A percentile compares a stretch with the other conserved stretches of the same genome.
Conservation (phyloP, 2,888 invertebrate genomes). For the Buathra laborator region DNA sequence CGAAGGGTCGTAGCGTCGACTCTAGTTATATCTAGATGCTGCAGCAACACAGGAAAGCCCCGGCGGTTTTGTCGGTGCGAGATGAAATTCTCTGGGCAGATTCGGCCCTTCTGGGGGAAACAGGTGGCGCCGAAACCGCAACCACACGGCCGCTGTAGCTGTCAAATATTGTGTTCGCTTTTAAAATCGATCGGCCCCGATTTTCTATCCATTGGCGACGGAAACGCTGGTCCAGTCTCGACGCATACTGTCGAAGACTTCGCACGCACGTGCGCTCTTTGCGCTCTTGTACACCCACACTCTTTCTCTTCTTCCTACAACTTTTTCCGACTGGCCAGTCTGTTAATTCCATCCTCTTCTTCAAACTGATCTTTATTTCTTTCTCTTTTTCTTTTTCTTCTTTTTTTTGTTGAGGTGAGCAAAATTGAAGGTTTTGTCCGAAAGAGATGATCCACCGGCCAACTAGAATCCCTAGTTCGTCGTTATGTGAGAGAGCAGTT, state of each 20-base stretch:
- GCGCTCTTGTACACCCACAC: slow-evolving; percentile 10
- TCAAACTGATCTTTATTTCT: neutral
- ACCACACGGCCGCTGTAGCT: slow-evolving; percentile 79
- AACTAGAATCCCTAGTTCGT: neutral
- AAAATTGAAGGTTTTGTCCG: neutral
- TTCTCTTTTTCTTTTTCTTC: neutral
- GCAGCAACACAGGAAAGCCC: slow-evolving; percentile 48
- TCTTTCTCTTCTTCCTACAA: slow-evolving; percentile 10
- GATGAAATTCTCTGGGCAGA: slow-evolving; percentile 61
- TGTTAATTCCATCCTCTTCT: neutral
- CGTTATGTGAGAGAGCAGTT: slow-evolving; percentile 82
- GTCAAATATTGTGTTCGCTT: slow-evolving; percentile 84
- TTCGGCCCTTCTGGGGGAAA: slow-evolving; percentile 74
- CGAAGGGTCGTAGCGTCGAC: slow-evolving; percentile 62
- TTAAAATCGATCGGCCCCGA: slow-evolving; percentile 83
- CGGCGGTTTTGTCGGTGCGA: slow-evolving; percentile 61
- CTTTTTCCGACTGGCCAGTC: neutral
- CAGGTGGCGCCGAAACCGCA: slow-evolving; percentile 84
- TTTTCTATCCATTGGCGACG: slow-evolving; percentile 63
- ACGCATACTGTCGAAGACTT: slow-evolving; percentile 12
- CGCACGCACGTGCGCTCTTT: slow-evolving; percentile 29
- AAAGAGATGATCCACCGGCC: slow-evolving; percentile 6
- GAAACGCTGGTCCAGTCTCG: neutral
- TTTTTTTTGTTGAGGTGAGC: neutral
- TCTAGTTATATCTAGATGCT: slow-evolving; percentile 56